Conservation (phyloP, 2,113 vertebrate species). For the Psilopogon haemacephalus region DNA sequence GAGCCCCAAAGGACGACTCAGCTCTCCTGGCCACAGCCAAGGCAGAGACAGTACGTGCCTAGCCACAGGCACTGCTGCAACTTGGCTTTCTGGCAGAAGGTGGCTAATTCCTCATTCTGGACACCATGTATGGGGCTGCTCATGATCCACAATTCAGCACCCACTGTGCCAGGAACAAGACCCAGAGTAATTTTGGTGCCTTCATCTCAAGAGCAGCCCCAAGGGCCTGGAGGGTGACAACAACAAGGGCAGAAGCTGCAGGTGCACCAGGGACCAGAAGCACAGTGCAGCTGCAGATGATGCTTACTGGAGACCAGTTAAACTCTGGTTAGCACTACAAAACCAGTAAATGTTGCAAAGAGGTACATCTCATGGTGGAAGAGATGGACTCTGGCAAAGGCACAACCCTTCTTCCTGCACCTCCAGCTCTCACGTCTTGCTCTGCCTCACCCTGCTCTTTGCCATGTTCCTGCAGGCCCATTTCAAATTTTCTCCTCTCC, state of each 20-base stretch:
- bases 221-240: not conserved
- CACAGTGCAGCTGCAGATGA: not conserved
- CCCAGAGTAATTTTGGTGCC: not conserved
- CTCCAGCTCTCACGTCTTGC: not conserved
- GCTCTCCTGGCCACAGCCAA: not conserved
- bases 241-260: not conserved
- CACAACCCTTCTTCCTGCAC: not conserved
- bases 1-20: not conserved
- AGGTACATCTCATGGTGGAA: not conserved
- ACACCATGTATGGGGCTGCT: not conserved
- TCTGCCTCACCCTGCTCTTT: not conserved
- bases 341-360: not conserved
- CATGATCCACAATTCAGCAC: slow-evolving; percentile 20
- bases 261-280: not conserved
- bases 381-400: not conserved
- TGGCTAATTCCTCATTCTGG: slow-evolving; percentile 26
- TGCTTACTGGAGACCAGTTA: not conserved
- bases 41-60: not conserved
- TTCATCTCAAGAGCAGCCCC: not conserved
- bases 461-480: not conserved
- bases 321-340: not conserved
- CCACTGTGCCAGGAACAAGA: not conserved
- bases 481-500: not conserved
- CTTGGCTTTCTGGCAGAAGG: slow-evolving; percentile 32
- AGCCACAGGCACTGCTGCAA: not conserved